A percentile compares a stretch with the other conserved stretches of the same genome.
Evolutionary conservation across 2,888 invertebrate genomes (phyloP).

Genomic region (Limnephilus marmoratus): DNA sequence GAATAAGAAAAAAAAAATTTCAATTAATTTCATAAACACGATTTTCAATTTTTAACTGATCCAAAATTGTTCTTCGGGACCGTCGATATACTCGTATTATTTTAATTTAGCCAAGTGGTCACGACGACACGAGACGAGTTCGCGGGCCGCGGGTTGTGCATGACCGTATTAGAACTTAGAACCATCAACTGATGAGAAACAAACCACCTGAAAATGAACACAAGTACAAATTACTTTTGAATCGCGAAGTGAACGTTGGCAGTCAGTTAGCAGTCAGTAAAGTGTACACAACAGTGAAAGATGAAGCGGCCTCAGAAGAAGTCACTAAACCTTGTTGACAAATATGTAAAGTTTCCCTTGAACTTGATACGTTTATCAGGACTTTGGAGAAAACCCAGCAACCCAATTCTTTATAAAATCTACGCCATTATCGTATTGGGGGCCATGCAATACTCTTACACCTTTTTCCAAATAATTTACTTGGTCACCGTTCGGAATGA

Average conservation of each 20-base stretch:
- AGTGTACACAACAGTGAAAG: not conserved
- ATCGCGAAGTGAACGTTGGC: not conserved
- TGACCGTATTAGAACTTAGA: not conserved
- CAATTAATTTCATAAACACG: too few relatives aligned
- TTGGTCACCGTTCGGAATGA: slow-evolving; percentile 62
- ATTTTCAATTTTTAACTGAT: too few relatives aligned
- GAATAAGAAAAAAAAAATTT: too few relatives aligned
- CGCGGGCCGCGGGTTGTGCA: not conserved
- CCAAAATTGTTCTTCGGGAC: too few relatives aligned
- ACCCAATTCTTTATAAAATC: slow-evolving; percentile 34
- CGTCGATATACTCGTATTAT: too few relatives aligned
- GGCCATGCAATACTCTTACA: slow-evolving; percentile 62
- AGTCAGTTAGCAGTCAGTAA: not conserved
- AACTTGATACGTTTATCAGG: slow-evolving; percentile 59
- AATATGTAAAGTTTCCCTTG: slow-evolving; percentile 60
- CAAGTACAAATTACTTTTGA: not conserved
- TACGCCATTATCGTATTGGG: slow-evolving; percentile 39
- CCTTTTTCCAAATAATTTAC: slow-evolving; percentile 62
- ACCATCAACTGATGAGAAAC: not conserved
- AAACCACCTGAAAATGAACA: not conserved
- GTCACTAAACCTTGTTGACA: slow-evolving; percentile 44
- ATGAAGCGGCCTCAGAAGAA: slow-evolving; percentile 21
- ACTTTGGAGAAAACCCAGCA: slow-evolving; percentile 56
- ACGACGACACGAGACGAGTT: too few relatives aligned
- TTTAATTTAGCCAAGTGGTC: too few relatives aligned